Evolutionary conservation across 2,113 vertebrate genomes (phyloP), one percentile per base, ranked within the genome.

Genomic region (Otus sunia): DNA sequence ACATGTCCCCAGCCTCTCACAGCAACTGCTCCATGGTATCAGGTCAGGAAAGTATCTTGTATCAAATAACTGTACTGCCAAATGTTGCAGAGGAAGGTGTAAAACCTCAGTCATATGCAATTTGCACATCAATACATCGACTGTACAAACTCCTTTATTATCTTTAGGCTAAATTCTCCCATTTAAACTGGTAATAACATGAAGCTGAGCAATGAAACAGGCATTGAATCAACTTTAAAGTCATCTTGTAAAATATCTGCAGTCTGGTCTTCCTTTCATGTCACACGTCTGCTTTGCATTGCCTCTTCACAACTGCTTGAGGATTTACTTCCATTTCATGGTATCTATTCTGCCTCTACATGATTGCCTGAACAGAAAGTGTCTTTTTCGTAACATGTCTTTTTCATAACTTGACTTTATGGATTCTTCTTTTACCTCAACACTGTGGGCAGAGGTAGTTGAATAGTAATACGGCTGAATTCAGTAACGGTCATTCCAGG

Each of bases 1-100:
- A 95, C 94, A 96, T 92, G 71, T 88, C 45, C 64, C 56, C 39
- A 91, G 83, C 76, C 52, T 95, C 94, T 89, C 67, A 78, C 68
- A 91, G 76, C 80, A 96, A 95, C 88, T 96, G 91, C 52, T 81
- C 76, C 10, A 23, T 2, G 3, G 56, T 92, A 86, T 94, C 92
- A 94, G 75, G 58, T 88, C 91, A 96, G 85, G 73, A 50, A 50
- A 92, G 53, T 66, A 21, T 72, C 90, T 53, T 72, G 34, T 94
- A 90, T 93, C 90, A 86, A 93, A 67, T 59, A 88, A 94, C 56
- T 6, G 1, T 25, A 55, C 73, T n/a, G 83, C 59, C 90, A 96
- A 92, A 90, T 47, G 79, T 30, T 90, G 60, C 83, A 91, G 59
- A 84, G 75, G 72, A 95, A 94, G 41, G 78, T 50, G 71, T 66